Percentiles rank a stretch among this genome's conserved stretches.
Conservation (phyloP, 1,140 invertebrate genomes). For the Caligus rogercresseyi region DNA sequence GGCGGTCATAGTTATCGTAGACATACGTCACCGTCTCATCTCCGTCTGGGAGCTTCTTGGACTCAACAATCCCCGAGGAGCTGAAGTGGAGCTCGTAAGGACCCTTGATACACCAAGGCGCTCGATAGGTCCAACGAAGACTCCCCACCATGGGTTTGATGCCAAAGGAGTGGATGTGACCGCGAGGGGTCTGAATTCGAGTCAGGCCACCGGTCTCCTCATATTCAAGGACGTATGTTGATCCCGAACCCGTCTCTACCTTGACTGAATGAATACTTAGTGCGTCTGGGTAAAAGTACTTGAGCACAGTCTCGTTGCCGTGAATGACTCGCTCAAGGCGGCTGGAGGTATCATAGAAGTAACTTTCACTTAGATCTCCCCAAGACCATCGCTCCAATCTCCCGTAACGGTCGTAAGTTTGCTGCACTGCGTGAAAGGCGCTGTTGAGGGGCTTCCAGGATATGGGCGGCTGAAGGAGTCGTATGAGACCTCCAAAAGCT, state of each 20-base stretch:
- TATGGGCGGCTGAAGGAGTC: slow-evolving; percentile 68
- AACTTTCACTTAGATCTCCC: slow-evolving; percentile 63
- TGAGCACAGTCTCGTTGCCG: slow-evolving; percentile 42
- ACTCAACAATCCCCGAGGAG: slow-evolving; percentile 71
- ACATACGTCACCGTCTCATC: slow-evolving; percentile 58
- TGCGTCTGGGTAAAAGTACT: slow-evolving; percentile 5
- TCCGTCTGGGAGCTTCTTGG: slow-evolving; percentile 32
- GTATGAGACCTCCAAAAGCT: slow-evolving; percentile 75
- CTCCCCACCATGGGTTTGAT: slow-evolving; percentile 74
- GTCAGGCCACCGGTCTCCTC: slow-evolving; percentile 74
- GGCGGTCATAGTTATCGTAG: slow-evolving; percentile 56
- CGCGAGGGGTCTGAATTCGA: slow-evolving; percentile 68
- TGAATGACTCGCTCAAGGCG: slow-evolving; percentile 65
- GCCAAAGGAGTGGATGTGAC: slow-evolving; percentile 78
- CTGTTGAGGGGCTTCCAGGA: slow-evolving; percentile 53
- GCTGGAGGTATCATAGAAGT: slow-evolving; percentile 67
- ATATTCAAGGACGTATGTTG: slow-evolving; percentile 75
- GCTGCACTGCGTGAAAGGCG: slow-evolving; percentile 41
- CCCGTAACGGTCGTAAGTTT: slow-evolving; percentile 82
- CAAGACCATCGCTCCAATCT: slow-evolving; percentile 77
- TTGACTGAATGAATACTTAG: not conserved
- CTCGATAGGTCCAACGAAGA: slow-evolving; percentile 78
- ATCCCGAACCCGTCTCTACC: slow-evolving; percentile 54
- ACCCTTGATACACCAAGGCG: slow-evolving; percentile 41
- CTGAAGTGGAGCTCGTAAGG: slow-evolving; percentile 71